phyloP scores from a whole-genome alignment of 2,797 vertebrate genomes.

The Crax fasciolata region DNA sequence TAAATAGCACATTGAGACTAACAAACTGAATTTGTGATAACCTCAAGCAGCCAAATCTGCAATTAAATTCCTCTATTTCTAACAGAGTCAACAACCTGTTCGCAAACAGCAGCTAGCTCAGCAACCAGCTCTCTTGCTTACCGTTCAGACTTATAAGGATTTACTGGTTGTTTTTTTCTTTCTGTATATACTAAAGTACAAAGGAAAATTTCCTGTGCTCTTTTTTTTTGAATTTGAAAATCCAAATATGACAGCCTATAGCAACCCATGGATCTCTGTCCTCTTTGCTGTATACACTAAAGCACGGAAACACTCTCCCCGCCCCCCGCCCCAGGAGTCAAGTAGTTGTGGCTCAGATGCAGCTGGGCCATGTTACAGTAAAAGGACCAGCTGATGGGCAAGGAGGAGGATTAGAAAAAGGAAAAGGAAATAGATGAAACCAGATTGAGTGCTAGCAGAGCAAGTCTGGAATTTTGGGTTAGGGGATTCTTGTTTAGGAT shows the following conservation, averaged over 20 bases:
- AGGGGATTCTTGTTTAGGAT: neutral
- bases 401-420: slow-evolving; percentile 62
- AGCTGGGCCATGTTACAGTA: slow-evolving; percentile 62
- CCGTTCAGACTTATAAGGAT: neutral
- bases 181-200: neutral
- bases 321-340: slow-evolving; percentile 12
- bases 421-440: slow-evolving; percentile 48
- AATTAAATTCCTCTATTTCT: neutral
- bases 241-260: neutral
- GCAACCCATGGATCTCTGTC: neutral
- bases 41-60: neutral
- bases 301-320: neutral
- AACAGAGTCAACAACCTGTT: neutral
- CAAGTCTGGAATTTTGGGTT: neutral
- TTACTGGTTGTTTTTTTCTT: neutral
- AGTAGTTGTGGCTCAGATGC: slow-evolving; percentile 11
- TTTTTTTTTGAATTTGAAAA: neutral
- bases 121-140: accelerated
- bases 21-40: neutral
- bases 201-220: neutral
- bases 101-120: neutral
- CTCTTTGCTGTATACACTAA: neutral
- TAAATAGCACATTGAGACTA: neutral
- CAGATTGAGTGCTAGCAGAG: neutral
- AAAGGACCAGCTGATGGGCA: slow-evolving; percentile 60